Conservation (phyloP, 2,113 vertebrate genomes). For the Platichthys stellatus region DNA sequence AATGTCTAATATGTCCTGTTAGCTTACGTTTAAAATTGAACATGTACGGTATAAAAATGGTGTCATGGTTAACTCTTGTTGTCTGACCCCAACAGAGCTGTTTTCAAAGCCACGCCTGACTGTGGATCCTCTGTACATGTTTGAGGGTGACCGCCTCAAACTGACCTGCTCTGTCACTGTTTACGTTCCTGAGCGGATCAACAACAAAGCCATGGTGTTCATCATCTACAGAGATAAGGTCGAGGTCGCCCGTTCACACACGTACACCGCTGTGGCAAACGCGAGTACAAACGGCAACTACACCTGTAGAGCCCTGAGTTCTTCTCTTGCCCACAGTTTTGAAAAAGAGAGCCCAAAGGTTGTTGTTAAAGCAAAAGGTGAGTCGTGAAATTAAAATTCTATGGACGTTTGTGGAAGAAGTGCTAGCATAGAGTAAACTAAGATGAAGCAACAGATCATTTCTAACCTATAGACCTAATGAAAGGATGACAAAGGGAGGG, state of each 20-base stretch:
- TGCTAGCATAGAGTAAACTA: too few species aligned
- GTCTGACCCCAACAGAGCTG: slow-evolving; percentile 63
- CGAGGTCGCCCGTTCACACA: background rate
- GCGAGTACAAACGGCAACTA: slow-evolving; percentile 67
- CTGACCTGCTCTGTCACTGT: slow-evolving; percentile 65
- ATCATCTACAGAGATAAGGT: slow-evolving; percentile 59
- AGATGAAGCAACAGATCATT: too few species aligned
- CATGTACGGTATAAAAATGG: background rate
- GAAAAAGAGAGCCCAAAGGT: slow-evolving; percentile 56
- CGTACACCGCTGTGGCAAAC: slow-evolving; percentile 1
- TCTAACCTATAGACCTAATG: too few species aligned
- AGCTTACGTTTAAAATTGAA: background rate
- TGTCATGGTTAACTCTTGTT: background rate
- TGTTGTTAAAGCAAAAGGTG: slow-evolving; percentile 74
- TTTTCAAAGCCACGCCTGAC: slow-evolving; percentile 75
- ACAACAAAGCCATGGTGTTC: slow-evolving; percentile 36
- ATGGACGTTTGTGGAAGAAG: background rate
- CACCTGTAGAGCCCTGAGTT: slow-evolving; percentile 55
- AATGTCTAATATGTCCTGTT: background rate
- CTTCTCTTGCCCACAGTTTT: background rate
- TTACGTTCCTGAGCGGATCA: slow-evolving; percentile 40
- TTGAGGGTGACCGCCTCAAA: slow-evolving; percentile 52
- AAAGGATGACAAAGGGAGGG: too few species aligned
- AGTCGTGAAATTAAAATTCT: slow-evolving; percentile 9
- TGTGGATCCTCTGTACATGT: slow-evolving; percentile 46